Percentiles rank a stretch among this genome's conserved stretches.
Conservation (phyloP, 2,888 invertebrate genomes). For the Dasypolia templi region DNA sequence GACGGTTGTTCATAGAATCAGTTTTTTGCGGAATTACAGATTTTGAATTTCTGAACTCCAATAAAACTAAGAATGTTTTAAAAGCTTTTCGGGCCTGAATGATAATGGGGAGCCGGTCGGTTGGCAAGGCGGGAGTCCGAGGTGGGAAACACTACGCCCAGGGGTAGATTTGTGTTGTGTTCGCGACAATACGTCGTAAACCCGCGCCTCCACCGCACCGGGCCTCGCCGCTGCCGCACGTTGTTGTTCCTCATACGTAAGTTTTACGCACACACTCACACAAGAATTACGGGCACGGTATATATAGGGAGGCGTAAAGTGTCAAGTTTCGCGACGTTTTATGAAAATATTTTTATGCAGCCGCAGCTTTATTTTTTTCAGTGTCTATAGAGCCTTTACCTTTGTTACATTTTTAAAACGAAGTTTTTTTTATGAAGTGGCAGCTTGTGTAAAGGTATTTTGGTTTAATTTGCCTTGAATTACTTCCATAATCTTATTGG, state of each 20-base stretch:
- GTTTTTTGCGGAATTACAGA: slow-evolving; percentile 42
- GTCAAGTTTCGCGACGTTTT: slow-evolving; percentile 68
- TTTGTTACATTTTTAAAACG: slow-evolving; percentile 56
- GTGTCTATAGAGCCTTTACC: slow-evolving; percentile 59
- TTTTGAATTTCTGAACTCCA: slow-evolving; percentile 60
- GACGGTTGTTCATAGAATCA: slow-evolving; percentile 5
- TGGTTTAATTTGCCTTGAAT: slow-evolving; percentile 13
- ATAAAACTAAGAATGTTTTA: slow-evolving; percentile 77
- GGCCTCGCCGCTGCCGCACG: slow-evolving; percentile 34
- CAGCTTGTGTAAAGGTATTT: slow-evolving; percentile 7
- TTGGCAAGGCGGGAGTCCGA: slow-evolving; percentile 48
- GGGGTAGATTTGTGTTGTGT: slow-evolving; percentile 75
- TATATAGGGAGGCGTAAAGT: slow-evolving; percentile 65
- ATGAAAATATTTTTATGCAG: slow-evolving; percentile 65
- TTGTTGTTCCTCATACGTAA: slow-evolving; percentile 63
- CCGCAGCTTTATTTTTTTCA: slow-evolving; percentile 63
- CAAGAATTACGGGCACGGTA: slow-evolving; percentile 56
- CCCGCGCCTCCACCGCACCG: slow-evolving; percentile 50
- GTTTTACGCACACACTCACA: slow-evolving; percentile 59
- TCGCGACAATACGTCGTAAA: slow-evolving; percentile 71
- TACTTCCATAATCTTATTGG: not conserved
- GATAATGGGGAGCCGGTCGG: slow-evolving; percentile 68
- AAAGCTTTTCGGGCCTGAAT: slow-evolving; percentile 75
- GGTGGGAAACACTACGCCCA: slow-evolving; percentile 67
- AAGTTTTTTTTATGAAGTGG: slow-evolving; percentile 52